These are phyloP conservation scores for Oegoconia quadripuncta DNA, from an alignment of 2,888 invertebrate genomes.

Conservation along the genomic window DNA sequence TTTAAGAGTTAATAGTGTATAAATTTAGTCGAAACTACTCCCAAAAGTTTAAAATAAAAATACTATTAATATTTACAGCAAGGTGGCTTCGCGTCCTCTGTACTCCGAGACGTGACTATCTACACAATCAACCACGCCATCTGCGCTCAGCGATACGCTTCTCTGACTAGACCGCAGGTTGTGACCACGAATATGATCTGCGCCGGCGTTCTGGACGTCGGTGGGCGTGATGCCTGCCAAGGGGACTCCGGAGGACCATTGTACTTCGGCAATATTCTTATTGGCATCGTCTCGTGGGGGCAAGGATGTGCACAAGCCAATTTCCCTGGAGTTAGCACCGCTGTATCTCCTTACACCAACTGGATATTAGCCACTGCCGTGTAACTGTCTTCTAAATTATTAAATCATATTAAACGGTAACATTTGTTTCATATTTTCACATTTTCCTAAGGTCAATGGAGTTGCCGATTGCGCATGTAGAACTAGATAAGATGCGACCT, in stretches of 20 bases:
- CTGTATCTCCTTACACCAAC: constrained; percentile 43
- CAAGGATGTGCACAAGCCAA: constrained; percentile 57
- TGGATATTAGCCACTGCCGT: constrained; percentile 37
- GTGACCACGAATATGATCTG: constrained; percentile 50
- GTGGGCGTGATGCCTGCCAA: constrained; percentile 44
- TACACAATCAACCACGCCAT: constrained; percentile 40
- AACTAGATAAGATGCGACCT: too few relatives aligned
- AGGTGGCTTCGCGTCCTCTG: constrained; percentile 25
- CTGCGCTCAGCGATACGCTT: constrained; percentile 41
- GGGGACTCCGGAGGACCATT: constrained; percentile 71
- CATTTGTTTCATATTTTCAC: too few relatives aligned
- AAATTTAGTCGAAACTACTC: background rate
- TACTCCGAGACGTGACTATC: constrained; percentile 36
- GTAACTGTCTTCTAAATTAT: constrained; percentile 13
- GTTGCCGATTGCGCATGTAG: too few relatives aligned
- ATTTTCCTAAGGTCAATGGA: too few relatives aligned
- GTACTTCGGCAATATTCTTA: constrained; percentile 41
- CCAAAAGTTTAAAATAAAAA: background rate
- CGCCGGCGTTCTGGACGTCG: constrained; percentile 40
- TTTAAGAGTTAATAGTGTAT: constrained; percentile 20
- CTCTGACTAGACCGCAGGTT: constrained; percentile 8
- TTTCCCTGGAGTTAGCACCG: constrained; percentile 68
- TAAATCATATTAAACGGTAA: too few relatives aligned
- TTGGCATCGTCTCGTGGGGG: constrained; percentile 74
- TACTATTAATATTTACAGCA: constrained; percentile 22